A percentile compares a stretch with the other conserved stretches of the same genome.
Conservation (phyloP, 2,888 invertebrate species). For the Polydrusus tereticollis region DNA sequence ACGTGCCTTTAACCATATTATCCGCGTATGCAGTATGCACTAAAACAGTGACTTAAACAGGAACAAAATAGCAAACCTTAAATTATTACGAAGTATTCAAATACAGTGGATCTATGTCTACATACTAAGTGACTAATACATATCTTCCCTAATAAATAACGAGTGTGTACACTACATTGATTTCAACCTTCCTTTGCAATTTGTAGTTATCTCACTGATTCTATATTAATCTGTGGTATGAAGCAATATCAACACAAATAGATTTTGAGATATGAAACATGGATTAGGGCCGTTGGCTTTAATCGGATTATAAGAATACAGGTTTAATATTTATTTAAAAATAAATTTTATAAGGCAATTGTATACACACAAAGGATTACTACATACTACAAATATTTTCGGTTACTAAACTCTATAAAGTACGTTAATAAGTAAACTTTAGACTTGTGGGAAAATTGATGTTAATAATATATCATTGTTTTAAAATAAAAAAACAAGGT, state of each 20-base stretch:
- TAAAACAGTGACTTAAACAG: not conserved
- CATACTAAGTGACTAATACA: too few relatives aligned
- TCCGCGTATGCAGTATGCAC: not conserved
- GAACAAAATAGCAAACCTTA: too few relatives aligned
- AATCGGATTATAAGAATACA: constrained; percentile 1
- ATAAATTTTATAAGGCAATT: not conserved
- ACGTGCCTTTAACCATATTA: not conserved
- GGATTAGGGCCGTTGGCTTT: constrained; percentile 2
- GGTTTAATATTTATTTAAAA: constrained; percentile 2
- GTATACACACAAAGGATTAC: not conserved
- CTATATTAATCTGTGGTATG: not conserved
- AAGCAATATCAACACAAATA: not conserved
- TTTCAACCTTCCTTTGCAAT: not conserved
- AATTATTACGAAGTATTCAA: too few relatives aligned
- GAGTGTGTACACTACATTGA: too few relatives aligned
- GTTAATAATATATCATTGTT: not conserved
- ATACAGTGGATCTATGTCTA: too few relatives aligned
- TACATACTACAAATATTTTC: not conserved
- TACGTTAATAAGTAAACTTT: not conserved
- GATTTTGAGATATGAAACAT: not conserved
- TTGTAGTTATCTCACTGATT: not conserved
- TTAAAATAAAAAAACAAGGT: not conserved
- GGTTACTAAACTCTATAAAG: not conserved
- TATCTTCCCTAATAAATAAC: too few relatives aligned
- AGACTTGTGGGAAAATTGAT: not conserved